Evolutionary conservation across 2,113 vertebrate genomes (phyloP).

Genomic region (Phylloscopus trochilus): DNA sequence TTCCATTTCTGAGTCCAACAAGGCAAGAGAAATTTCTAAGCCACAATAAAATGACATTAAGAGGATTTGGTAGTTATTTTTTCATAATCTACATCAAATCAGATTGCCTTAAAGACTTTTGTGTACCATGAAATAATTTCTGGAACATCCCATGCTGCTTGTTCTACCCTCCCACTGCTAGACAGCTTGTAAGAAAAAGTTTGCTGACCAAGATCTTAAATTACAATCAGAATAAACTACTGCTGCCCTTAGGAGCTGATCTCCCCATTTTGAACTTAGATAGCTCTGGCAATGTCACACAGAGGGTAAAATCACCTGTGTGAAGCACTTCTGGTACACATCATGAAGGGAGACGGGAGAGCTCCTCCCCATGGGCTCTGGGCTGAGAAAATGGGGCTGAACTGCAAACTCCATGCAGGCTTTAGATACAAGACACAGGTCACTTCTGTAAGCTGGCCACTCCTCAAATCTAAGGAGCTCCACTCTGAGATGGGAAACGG

Average conservation of each 20-base stretch:
- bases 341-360: not conserved
- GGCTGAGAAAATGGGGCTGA: not conserved
- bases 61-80: not conserved
- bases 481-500: not conserved
- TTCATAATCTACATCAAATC: not conserved
- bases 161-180: not conserved
- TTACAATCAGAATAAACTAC: not conserved
- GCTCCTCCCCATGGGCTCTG: not conserved
- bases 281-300: not conserved
- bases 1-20: not conserved
- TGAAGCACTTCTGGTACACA: not conserved
- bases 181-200: not conserved
- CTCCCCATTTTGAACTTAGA: not conserved
- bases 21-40: not conserved
- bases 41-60: not conserved
- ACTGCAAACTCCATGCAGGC: rapidly evolving
- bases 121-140: not conserved
- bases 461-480: not conserved
- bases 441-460: not conserved
- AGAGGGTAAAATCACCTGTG: not conserved
- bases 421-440: not conserved
- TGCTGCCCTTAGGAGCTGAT: not conserved
- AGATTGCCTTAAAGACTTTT: not conserved
- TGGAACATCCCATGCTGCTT: not conserved
- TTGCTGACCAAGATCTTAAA: not conserved